These are phyloP conservation scores for Diorhabda elongata DNA, from an alignment of 1,140 invertebrate genomes.

Conservation along the genomic window DNA sequence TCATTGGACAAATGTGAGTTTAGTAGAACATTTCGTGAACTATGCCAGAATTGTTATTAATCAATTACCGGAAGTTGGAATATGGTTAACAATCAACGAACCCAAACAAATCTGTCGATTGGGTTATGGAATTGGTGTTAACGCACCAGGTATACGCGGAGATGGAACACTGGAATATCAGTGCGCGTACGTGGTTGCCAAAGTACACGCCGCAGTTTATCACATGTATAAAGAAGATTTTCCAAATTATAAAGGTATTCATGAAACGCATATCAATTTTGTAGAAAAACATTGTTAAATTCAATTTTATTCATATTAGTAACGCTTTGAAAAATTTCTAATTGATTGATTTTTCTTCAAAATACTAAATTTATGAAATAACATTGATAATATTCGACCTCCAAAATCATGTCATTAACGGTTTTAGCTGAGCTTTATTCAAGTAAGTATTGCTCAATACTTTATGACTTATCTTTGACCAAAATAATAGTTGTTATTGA, in stretches of 20 bases:
- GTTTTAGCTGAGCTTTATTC: too few relatives aligned
- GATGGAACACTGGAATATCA: not conserved
- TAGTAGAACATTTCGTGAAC: constrained; percentile 1
- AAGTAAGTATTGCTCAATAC: too few relatives aligned
- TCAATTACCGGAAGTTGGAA: not conserved
- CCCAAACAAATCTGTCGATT: not conserved
- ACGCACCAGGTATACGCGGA: not conserved
- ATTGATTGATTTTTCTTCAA: too few relatives aligned
- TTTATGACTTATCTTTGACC: too few relatives aligned
- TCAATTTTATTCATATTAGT: too few relatives aligned
- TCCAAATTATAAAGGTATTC: not conserved
- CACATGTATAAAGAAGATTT: constrained; percentile 4
- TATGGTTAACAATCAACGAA: constrained; percentile 4
- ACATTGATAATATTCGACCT: too few relatives aligned
- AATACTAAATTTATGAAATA: too few relatives aligned
- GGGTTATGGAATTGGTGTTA: not conserved
- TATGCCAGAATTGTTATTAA: constrained; percentile 3
- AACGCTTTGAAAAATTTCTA: too few relatives aligned
- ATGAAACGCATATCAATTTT: too few relatives aligned
- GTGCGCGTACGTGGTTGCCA: not conserved
- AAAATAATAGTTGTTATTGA: too few relatives aligned
- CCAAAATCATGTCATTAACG: too few relatives aligned
- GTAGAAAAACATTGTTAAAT: too few relatives aligned
- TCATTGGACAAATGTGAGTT: not conserved
- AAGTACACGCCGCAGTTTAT: constrained; percentile 3